Conservation (phyloP, 2,797 vertebrate genomes). For the Pseudochirops corinnae region DNA sequence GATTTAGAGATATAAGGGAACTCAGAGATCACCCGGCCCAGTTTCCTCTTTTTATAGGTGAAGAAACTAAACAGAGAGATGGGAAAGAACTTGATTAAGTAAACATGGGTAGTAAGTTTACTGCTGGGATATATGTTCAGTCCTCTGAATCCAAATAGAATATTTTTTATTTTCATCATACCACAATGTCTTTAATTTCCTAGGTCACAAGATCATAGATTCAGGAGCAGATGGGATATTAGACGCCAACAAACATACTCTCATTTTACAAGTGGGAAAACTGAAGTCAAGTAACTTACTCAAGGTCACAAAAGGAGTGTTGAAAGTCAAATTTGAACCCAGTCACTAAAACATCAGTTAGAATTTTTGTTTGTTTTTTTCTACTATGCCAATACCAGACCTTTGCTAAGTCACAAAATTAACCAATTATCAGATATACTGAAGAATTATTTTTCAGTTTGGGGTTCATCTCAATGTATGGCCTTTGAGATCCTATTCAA, state of each 20-base stretch:
- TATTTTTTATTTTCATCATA: neutral
- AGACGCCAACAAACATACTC: neutral
- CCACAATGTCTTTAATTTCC: neutral
- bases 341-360: neutral
- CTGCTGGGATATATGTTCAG: neutral
- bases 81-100: neutral
- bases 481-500: neutral
- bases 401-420: neutral
- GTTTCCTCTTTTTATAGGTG: neutral
- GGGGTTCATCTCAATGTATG: neutral
- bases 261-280: neutral
- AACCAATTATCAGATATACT: neutral
- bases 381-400: neutral
- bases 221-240: neutral
- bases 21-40: neutral
- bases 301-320: neutral
- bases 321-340: neutral
- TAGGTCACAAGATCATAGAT: neutral
- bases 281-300: neutral
- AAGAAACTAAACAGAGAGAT: neutral
- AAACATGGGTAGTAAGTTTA: neutral
- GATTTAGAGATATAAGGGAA: neutral
- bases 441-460: neutral
- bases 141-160: neutral
- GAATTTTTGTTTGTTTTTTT: neutral